Evolutionary conservation across 37 sponge, comb jelly and placozoan species (phyloP).

Genomic region (Dysidea cf. avara): DNA sequence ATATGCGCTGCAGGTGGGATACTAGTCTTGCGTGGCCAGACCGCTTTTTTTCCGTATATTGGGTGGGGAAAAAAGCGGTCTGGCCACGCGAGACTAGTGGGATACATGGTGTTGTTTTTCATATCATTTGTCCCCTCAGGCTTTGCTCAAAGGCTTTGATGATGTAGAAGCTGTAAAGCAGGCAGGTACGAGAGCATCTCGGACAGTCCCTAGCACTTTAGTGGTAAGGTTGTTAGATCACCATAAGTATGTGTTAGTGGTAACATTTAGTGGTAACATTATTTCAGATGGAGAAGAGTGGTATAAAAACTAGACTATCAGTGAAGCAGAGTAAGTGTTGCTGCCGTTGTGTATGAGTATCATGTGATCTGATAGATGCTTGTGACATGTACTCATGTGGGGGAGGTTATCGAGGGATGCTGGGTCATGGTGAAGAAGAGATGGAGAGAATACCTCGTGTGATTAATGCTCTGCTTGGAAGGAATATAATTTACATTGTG

Average conservation of each 20-base stretch:
- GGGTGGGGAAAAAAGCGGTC: neutral
- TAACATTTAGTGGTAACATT: no score
- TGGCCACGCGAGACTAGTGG: neutral
- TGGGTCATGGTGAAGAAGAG: conserved; percentile 87
- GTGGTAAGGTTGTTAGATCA: neutral
- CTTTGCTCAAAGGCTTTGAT: conserved; percentile 66
- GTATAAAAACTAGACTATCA: no score
- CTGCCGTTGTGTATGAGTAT: no score
- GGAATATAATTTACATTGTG: conserved; percentile 66
- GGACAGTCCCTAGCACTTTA: neutral
- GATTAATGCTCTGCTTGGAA: conserved; percentile 78
- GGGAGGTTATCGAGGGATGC: conserved; percentile 59
- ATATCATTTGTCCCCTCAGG: conserved; percentile 27
- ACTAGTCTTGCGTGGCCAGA: neutral
- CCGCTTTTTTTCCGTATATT: neutral
- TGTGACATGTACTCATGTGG: conserved; percentile 96
- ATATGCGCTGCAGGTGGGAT: conserved; percentile 55
- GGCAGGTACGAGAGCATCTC: neutral
- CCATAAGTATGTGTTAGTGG: no score
- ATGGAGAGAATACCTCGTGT: conserved; percentile 63
- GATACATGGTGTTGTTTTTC: neutral
- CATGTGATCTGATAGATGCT: no score
- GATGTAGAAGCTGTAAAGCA: conserved; percentile 44
- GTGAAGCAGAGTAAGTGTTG: no score
- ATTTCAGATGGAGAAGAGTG: no score